Percentiles rank a stretch among this genome's conserved stretches.
These are phyloP conservation scores for Urocolius indicus DNA, from an alignment of 2,113 vertebrate species.

Conservation along the genomic window DNA sequence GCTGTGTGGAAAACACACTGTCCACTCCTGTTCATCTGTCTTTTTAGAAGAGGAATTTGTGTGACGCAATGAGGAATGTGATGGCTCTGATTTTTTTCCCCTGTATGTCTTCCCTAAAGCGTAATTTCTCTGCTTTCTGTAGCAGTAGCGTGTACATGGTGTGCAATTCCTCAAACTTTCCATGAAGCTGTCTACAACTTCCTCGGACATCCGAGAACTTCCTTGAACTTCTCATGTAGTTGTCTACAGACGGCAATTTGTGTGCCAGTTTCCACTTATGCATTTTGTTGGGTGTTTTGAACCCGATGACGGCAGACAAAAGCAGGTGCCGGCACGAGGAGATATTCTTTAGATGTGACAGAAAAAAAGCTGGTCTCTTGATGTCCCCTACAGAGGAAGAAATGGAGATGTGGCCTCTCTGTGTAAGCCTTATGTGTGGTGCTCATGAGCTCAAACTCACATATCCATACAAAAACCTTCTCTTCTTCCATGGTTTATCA, in stretches of 20 bases:
- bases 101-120: neutral
- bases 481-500: neutral
- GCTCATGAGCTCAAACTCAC: neutral
- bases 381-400: neutral
- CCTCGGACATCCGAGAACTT: neutral
- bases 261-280: neutral
- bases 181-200: neutral
- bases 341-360: rapidly evolving
- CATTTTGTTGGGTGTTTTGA: neutral
- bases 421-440: neutral
- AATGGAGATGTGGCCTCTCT: neutral
- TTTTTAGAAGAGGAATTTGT: neutral
- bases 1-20: neutral
- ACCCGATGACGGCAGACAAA: neutral
- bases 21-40: neutral
- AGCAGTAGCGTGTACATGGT: neutral
- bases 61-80: neutral
- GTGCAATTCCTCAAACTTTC: neutral
- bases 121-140: neutral
- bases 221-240: neutral
- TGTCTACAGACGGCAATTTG: neutral
- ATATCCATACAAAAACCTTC: neutral
- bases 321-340: neutral
- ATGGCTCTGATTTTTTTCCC: neutral
- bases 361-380: neutral